Conservation (phyloP, 1,140 invertebrate species). For the Nautilus pompilius region DNA sequence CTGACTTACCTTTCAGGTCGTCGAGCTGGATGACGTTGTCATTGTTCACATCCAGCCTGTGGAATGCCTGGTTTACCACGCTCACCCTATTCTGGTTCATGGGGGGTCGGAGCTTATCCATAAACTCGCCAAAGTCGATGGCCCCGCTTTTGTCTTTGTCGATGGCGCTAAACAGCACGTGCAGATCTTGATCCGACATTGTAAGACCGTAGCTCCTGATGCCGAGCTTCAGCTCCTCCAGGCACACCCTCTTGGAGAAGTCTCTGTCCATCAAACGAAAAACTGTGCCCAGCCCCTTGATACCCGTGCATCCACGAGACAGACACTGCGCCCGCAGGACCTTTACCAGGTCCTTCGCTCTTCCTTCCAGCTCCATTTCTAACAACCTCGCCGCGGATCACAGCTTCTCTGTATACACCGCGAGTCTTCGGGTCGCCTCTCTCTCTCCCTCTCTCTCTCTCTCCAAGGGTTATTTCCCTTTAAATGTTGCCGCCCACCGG, state of each 20-base stretch:
- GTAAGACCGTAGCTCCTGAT: conserved; percentile 26
- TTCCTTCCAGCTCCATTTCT: too few species aligned
- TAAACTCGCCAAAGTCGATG: conserved; percentile 46
- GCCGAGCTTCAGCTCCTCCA: conserved; percentile 33
- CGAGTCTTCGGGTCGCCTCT: too few species aligned
- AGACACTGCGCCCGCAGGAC: conserved; percentile 23
- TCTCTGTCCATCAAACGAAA: conserved; percentile 41
- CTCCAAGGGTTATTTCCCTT: too few species aligned
- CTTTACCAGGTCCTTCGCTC: conserved; percentile 10
- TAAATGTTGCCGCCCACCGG: too few species aligned
- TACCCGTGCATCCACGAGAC: conserved; percentile 22
- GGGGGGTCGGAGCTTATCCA: conserved; percentile 64
- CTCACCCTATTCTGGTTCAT: conserved; percentile 71
- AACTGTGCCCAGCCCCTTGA: conserved; percentile 32
- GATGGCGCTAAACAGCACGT: conserved; percentile 30
- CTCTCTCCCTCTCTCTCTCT: too few species aligned
- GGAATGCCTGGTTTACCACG: conserved; percentile 79
- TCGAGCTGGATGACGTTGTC: conserved; percentile 81
- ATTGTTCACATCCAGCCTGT: conserved; percentile 80
- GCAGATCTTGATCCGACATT: conserved; percentile 27
- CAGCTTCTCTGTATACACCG: too few species aligned
- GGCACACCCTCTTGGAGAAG: conserved; percentile 37
- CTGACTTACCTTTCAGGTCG: conserved; percentile 70
- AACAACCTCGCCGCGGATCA: too few species aligned
- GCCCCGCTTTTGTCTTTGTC: conserved; percentile 32